Evolutionary conservation across 2,113 vertebrate genomes (phyloP), one percentile per base, ranked within the genome.

Genomic region (Pelmatolapia mariae): DNA sequence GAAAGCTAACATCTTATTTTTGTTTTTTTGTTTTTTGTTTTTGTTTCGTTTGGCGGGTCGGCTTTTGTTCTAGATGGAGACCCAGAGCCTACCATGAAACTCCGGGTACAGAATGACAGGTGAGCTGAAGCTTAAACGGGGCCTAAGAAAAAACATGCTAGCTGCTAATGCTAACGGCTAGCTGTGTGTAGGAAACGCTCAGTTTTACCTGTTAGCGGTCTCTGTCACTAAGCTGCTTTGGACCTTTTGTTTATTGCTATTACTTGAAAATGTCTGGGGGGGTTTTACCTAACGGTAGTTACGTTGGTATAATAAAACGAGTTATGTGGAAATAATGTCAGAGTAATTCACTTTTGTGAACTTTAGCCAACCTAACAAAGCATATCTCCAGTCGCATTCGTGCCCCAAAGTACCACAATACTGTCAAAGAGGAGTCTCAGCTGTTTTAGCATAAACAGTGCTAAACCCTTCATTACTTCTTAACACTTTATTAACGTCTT

Each of bases 21-120:
- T 50, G 3, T 71, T 94, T 88, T 92, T 91, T 83, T 4, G 6
- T 92, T 94, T 86, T 3, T 9, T 43, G 10, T 26, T 90, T 94
- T 92, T 13, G n/a, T 90, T 94, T 91, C 8, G 31, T 78, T 93
- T 84, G 43, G 86, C 22, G 43, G 26, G 76, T 54, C n/a, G 12
- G 38, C 56, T 61, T 63, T 47, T 63, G 76, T 73, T 29, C 80
- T 94, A 83, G 54, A 96, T 96, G 95, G 96, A 45, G 90, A 91
- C 79, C 57, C 10, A n/a, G 8, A 66, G 87, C 33, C 87, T 96
- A 94, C 83, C 89, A 96, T 97, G 97, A 97, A 96, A 96, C 95
- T 95, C 83, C 93, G 97, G 83, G 59, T 93, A 94, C 96, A 96
- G 86, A 92, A 94, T 97, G 97, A 97, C 94, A 96, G 97, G 97